These are phyloP conservation scores for Ceriagrion tenellum DNA, from an alignment of 2,888 invertebrate genomes.

Conservation along the genomic window DNA sequence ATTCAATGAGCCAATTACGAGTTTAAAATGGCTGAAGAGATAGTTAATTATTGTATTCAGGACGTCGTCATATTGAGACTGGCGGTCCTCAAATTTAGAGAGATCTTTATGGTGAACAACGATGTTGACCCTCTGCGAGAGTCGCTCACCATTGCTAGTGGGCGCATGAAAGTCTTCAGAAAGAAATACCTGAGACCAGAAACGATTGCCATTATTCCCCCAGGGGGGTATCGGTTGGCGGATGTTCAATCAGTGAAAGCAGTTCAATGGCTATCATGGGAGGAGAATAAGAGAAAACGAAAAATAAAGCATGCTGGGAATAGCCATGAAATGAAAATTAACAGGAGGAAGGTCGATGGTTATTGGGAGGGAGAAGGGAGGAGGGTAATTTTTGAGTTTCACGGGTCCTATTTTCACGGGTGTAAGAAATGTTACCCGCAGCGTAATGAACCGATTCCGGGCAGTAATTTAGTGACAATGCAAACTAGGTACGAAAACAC, in stretches of 20 bases:
- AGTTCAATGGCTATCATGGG: neutral
- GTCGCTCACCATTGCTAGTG: neutral
- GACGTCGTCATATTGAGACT: neutral
- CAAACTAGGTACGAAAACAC: neutral
- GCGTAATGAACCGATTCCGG: neutral
- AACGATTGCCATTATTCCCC: neutral
- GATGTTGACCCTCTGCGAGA: neutral
- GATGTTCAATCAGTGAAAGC: neutral
- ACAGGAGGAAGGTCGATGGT: neutral
- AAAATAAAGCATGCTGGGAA: neutral
- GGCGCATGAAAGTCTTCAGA: neutral
- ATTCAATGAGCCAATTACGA: slow-evolving; percentile 70
- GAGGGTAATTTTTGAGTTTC: neutral
- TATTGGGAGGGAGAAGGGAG: neutral
- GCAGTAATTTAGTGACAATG: neutral
- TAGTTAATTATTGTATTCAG: neutral
- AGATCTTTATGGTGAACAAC: neutral
- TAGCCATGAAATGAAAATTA: neutral
- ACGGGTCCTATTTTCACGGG: neutral
- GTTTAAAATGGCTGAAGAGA: neutral
- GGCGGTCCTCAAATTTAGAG: neutral
- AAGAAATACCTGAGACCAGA: neutral
- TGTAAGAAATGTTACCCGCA: neutral
- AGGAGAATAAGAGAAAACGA: neutral
- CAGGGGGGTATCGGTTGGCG: neutral